phyloP scores from a whole-genome alignment of 1,140 invertebrate species.

The Listronotus bonariensis region DNA sequence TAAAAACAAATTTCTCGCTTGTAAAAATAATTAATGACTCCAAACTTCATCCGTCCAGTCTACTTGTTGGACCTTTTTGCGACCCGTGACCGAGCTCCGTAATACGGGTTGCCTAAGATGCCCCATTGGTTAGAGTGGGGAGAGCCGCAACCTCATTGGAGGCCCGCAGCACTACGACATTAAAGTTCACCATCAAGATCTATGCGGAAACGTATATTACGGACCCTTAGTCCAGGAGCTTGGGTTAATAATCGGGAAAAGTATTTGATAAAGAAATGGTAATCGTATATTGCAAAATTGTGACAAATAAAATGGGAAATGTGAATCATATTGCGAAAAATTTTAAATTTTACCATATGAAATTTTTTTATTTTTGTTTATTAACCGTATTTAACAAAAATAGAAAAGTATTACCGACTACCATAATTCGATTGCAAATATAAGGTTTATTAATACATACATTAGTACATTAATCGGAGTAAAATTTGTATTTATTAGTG shows the following conservation, averaged over 20 bases:
- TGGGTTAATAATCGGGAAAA: neutral
- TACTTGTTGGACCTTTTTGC: constrained; percentile 25
- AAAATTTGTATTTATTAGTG: too few relatives aligned
- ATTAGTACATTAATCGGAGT: too few relatives aligned
- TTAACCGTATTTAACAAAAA: too few relatives aligned
- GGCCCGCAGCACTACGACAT: constrained; percentile 49
- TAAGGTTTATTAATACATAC: too few relatives aligned
- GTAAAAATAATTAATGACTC: constrained; percentile 28
- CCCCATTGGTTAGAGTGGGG: constrained; percentile 54
- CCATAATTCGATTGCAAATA: too few relatives aligned
- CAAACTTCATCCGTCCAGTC: constrained; percentile 14
- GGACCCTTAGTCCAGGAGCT: constrained; percentile 7
- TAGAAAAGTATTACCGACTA: too few relatives aligned
- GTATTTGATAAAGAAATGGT: too few relatives aligned
- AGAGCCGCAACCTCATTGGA: constrained; percentile 53
- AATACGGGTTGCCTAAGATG: constrained; percentile 52
- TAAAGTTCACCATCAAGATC: constrained; percentile 54
- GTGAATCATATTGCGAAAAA: too few relatives aligned
- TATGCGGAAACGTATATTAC: constrained; percentile 37
- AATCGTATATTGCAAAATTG: too few relatives aligned
- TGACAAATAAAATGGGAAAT: too few relatives aligned
- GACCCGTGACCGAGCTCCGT: constrained; percentile 35
- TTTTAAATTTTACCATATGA: too few relatives aligned
- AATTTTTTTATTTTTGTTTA: too few relatives aligned
- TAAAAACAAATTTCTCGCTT: constrained; percentile 11